phyloP scores from a whole-genome alignment of 2,888 invertebrate genomes.

The Urechis unicinctus region DNA sequence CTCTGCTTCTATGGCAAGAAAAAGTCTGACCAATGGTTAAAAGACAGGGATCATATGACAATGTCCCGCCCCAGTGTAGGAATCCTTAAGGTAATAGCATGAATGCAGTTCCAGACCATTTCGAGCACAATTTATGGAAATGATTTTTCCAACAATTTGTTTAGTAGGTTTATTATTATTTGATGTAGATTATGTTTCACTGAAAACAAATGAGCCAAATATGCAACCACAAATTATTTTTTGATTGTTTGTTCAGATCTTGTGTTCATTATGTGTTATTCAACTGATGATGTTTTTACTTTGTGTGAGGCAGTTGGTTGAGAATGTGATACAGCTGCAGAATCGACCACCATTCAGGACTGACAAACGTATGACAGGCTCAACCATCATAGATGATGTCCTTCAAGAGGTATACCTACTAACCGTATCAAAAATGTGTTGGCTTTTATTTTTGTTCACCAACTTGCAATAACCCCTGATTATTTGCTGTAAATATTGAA shows the following conservation, averaged over 20 bases:
- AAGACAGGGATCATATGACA: conserved; percentile 5
- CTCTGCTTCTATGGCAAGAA: conserved; percentile 9
- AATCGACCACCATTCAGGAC: conserved; percentile 33
- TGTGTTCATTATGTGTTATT: too few species aligned
- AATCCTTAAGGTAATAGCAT: conserved; percentile 20
- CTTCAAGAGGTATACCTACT: conserved; percentile 65
- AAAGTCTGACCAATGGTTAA: conserved; percentile 7
- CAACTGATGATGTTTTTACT: too few species aligned
- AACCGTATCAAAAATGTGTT: not conserved
- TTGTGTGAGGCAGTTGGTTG: conserved; percentile 24
- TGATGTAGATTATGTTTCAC: too few species aligned
- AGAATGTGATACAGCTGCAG: conserved; percentile 32
- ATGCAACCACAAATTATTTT: not conserved
- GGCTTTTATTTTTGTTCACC: not conserved
- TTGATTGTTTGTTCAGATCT: conserved; percentile 2
- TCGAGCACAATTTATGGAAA: too few species aligned
- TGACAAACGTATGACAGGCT: conserved; percentile 69
- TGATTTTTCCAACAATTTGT: not conserved
- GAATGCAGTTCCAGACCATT: too few species aligned
- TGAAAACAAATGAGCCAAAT: too few species aligned
- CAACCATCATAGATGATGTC: conserved; percentile 77
- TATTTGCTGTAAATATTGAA: too few species aligned
- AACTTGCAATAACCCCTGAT: too few species aligned
- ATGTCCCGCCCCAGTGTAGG: conserved; percentile 18
- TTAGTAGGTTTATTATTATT: too few species aligned